A percentile compares a stretch with the other conserved stretches of the same genome.
These are phyloP conservation scores for Sebastiscus albofasciatus DNA, from an alignment of 2,797 vertebrate species.

Conservation along the genomic window DNA sequence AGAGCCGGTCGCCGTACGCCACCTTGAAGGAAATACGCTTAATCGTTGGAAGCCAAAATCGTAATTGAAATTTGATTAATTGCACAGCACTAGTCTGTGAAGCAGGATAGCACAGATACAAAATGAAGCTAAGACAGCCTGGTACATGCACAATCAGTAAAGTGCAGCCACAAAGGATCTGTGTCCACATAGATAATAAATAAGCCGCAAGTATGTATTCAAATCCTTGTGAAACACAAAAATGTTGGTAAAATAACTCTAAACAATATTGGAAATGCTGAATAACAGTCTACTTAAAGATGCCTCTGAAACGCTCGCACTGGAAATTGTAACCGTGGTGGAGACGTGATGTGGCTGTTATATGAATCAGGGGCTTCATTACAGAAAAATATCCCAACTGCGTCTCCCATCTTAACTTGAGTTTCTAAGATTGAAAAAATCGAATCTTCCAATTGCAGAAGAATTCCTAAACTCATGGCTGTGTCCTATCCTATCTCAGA, in stretches of 20 bases:
- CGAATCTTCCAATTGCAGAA: no score
- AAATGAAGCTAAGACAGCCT: background rate
- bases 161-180: background rate
- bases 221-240: background rate
- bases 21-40: accelerated
- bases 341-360: background rate
- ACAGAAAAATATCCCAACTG: no score
- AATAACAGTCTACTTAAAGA: background rate
- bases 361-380: background rate
- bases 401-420: no score
- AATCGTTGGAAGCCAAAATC: no score
- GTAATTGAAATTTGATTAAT: no score
- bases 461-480: no score
- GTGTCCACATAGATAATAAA: background rate
- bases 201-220: background rate
- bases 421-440: no score
- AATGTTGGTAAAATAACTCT: background rate
- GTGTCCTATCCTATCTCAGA: no score
- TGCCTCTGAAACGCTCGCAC: background rate
- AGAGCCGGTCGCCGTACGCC: no score
- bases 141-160: background rate
- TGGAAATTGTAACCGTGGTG: background rate
- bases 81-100: background rate
- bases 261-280: background rate
- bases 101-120: background rate